Evolutionary conservation across 1,140 invertebrate species (phyloP).

Genomic region (Drosophila funebris): DNA sequence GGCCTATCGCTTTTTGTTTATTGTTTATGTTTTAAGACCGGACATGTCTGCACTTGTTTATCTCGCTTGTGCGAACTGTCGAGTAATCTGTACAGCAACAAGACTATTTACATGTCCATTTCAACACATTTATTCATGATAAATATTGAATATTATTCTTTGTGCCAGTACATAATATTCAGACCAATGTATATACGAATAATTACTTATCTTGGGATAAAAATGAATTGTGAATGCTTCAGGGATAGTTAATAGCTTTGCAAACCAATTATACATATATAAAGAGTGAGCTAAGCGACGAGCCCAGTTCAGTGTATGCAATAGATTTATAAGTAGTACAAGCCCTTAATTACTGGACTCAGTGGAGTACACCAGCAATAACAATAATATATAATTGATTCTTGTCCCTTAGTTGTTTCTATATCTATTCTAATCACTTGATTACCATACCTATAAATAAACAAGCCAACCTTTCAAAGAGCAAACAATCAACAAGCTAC

Average conservation of each 20-base stretch:
- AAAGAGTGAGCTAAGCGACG: neutral
- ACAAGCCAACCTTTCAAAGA: neutral
- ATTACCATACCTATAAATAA: neutral
- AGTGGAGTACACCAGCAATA: neutral
- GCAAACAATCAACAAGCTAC: neutral
- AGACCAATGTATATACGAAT: neutral
- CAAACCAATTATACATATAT: neutral
- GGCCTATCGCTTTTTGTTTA: constrained; percentile 47
- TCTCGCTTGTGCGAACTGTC: constrained; percentile 44
- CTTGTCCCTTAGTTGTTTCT: constrained; percentile 8
- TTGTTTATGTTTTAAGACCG: constrained; percentile 51
- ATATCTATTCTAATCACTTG: constrained; percentile 1
- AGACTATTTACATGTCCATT: constrained; percentile 62
- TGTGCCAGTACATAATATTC: neutral
- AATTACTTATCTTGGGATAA: neutral
- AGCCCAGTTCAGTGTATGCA: constrained; percentile 3
- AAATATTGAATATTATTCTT: constrained; percentile 15
- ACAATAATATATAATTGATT: constrained; percentile 35
- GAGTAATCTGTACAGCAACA: constrained; percentile 43
- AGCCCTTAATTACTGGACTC: constrained; percentile 4
- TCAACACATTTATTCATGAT: constrained; percentile 6
- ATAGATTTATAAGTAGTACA: constrained; percentile 11
- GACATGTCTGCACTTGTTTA: constrained; percentile 58
- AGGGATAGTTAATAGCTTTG: too few species aligned
- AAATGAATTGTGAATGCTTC: neutral